phyloP scores from a whole-genome alignment of 2,888 invertebrate species.

The Adineta ricciae region DNA sequence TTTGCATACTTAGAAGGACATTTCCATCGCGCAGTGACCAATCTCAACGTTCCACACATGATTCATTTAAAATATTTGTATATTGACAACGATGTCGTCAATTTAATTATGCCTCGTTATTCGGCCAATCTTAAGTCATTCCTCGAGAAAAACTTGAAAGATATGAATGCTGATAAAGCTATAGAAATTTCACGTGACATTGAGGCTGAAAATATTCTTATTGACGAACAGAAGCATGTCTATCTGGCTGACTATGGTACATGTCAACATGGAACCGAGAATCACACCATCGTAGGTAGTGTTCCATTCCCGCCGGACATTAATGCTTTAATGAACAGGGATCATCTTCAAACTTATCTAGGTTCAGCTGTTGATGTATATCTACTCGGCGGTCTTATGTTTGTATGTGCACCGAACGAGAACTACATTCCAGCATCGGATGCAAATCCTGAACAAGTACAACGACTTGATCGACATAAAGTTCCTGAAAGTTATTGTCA shows the following conservation, averaged over 20 bases:
- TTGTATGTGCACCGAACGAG: neutral
- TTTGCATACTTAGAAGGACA: neutral
- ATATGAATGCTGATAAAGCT: neutral
- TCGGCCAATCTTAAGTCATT: neutral
- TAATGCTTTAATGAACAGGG: neutral
- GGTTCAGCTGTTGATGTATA: neutral
- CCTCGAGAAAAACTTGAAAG: neutral
- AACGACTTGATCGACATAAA: neutral
- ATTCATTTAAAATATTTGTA: neutral
- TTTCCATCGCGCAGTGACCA: neutral
- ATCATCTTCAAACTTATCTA: neutral
- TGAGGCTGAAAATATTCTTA: neutral
- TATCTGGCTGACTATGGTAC: conserved; percentile 10
- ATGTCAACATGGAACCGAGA: neutral
- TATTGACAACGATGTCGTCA: too few relatives aligned
- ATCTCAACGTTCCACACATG: neutral
- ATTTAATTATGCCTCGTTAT: neutral
- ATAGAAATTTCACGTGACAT: conserved; percentile 3
- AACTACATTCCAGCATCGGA: neutral
- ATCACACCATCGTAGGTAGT: neutral
- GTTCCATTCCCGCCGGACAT: neutral
- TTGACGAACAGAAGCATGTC: neutral
- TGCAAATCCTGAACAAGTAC: neutral
- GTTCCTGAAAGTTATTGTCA: neutral
- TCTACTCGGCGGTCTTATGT: neutral